Evolutionary conservation across 2,888 invertebrate genomes (phyloP).

Genomic region (Apoderus coryli): DNA sequence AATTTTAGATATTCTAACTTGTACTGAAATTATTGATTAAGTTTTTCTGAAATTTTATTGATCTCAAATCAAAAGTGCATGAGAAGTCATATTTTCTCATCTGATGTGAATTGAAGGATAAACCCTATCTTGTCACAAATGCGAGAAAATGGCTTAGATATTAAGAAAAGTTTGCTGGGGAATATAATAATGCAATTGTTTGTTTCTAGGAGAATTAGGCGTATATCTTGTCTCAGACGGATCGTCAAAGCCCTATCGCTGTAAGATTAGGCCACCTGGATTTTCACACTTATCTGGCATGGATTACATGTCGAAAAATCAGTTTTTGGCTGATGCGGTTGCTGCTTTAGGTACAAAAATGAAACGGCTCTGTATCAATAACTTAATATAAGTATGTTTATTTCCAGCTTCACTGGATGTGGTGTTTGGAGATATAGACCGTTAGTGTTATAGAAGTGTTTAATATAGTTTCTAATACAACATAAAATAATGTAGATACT

Average conservation of each 20-base stretch:
- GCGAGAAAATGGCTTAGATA: too few relatives aligned
- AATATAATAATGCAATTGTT: too few relatives aligned
- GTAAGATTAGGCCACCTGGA: conserved; percentile 34
- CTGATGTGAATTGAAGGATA: too few relatives aligned
- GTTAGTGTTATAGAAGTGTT: conserved; percentile 27
- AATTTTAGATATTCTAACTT: too few relatives aligned
- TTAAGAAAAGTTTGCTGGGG: too few relatives aligned
- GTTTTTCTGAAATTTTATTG: too few relatives aligned
- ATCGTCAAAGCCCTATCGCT: conserved; percentile 50
- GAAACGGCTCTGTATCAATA: not conserved
- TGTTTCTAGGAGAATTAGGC: conserved; percentile 51
- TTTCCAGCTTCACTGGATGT: conserved; percentile 33
- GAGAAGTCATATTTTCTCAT: too few relatives aligned
- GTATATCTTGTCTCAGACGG: conserved; percentile 80
- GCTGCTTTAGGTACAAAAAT: conserved; percentile 50
- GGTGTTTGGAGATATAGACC: conserved; percentile 47
- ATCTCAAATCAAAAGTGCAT: too few relatives aligned
- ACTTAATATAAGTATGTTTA: not conserved
- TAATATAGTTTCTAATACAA: too few relatives aligned
- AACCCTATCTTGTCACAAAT: too few relatives aligned
- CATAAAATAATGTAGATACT: too few relatives aligned
- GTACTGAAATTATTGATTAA: too few relatives aligned
- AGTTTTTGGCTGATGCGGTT: conserved; percentile 57
- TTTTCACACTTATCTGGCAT: conserved; percentile 49
- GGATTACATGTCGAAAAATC: conserved; percentile 35